Conservation (phyloP, 92 coral and sea anemone species). For the Umimayanthus chanpuru region DNA sequence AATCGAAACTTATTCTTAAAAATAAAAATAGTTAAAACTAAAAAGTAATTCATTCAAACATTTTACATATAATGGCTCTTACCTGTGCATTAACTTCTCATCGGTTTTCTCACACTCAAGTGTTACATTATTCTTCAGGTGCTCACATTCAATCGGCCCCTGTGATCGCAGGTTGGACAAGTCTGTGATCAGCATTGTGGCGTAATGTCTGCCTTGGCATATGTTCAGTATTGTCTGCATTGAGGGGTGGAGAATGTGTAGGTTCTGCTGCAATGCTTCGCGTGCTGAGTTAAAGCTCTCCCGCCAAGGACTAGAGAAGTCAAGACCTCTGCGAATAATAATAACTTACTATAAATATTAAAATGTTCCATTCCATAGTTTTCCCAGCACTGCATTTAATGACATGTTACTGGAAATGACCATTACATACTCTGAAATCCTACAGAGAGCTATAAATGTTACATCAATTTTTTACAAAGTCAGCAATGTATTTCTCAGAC, state of each 20-base stretch:
- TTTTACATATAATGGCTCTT: neutral
- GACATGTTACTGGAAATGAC: neutral
- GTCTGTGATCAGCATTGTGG: slow-evolving; percentile 92
- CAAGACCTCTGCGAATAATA: slow-evolving; percentile 75
- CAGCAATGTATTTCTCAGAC: no score
- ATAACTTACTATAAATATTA: no score
- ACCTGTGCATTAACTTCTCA: slow-evolving; percentile 99
- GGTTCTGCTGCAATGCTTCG: slow-evolving; percentile 75
- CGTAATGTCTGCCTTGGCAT: slow-evolving; percentile 89
- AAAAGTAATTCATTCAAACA: no score
- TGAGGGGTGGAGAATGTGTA: slow-evolving; percentile 91
- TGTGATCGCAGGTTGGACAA: slow-evolving; percentile 87
- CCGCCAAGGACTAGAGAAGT: slow-evolving; percentile 99
- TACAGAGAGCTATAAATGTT: no score
- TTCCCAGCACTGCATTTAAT: neutral
- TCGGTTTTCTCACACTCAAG: slow-evolving; percentile 97
- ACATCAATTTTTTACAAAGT: no score
- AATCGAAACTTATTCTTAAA: no score
- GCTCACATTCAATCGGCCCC: slow-evolving; percentile 98
- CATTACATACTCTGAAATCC: no score
- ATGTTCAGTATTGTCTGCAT: slow-evolving; percentile 96
- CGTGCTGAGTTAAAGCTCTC: slow-evolving; percentile 85
- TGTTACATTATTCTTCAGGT: slow-evolving; percentile 95
- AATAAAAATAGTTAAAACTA: no score
- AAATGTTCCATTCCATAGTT: no score